Evolutionary conservation across 1,140 invertebrate genomes (phyloP).

Genomic region (Zophobas atratus): DNA sequence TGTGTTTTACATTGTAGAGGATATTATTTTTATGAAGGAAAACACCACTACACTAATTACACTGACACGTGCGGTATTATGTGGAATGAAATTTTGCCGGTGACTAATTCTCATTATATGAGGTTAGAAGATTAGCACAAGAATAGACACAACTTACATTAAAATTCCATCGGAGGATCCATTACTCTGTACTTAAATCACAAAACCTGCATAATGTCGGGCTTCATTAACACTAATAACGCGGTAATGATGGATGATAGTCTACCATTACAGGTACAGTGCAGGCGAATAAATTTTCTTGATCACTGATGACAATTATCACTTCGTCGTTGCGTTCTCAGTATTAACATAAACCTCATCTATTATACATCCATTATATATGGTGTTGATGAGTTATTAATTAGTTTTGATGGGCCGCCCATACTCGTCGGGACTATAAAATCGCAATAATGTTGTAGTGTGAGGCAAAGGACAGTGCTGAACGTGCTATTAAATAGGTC

Average conservation of each 20-base stretch:
- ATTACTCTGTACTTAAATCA: conserved; percentile 8
- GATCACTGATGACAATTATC: conserved; percentile 30
- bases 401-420: conserved; percentile 19
- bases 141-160: neutral
- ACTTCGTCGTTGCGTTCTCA: conserved; percentile 28
- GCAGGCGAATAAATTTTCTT: conserved; percentile 32
- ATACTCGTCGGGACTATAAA: conserved; percentile 21
- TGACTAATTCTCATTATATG: no score
- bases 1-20: no score
- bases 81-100: no score
- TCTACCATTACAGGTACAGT: conserved; percentile 2
- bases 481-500: conserved; percentile 26
- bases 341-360: conserved; percentile 27
- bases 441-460: conserved; percentile 18
- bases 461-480: conserved; percentile 20
- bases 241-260: conserved; percentile 36
- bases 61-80: no score
- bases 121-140: no score
- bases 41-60: no score
- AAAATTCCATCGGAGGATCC: conserved; percentile 11
- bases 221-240: conserved; percentile 33
- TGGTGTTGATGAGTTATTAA: conserved; percentile 18
- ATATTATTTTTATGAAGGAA: no score
- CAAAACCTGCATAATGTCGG: conserved; percentile 22
- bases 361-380: conserved; percentile 19